Evolutionary conservation across 2,888 invertebrate genomes (phyloP).

Genomic region (Seira sanloemensis): DNA sequence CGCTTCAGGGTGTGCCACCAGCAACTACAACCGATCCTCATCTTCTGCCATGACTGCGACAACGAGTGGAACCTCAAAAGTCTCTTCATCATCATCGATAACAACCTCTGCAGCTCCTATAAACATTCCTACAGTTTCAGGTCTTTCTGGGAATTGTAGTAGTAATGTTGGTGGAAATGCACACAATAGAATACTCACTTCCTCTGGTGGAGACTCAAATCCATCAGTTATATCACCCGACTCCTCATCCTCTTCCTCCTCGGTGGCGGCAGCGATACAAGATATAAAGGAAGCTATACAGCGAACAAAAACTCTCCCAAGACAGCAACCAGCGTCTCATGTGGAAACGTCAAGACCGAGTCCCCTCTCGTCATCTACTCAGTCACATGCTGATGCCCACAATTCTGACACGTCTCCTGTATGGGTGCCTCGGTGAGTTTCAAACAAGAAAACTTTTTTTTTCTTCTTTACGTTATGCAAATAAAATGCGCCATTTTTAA

Average conservation of each 20-base stretch:
- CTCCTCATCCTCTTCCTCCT: constrained; percentile 68
- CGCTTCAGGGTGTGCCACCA: constrained; percentile 44
- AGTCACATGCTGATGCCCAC: constrained; percentile 64
- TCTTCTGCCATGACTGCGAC: constrained; percentile 26
- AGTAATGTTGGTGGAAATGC: not conserved
- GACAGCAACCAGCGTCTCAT: constrained; percentile 58
- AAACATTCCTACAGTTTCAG: constrained; percentile 53
- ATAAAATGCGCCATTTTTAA: not conserved
- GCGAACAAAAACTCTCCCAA: constrained; percentile 82
- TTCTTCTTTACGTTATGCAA: not conserved
- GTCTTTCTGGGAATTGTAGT: constrained; percentile 20
- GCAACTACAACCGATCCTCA: constrained; percentile 32
- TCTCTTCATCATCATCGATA: not conserved
- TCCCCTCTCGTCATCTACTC: constrained; percentile 51
- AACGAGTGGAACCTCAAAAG: constrained; percentile 29
- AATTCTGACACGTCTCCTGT: constrained; percentile 63
- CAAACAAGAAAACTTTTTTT: not conserved
- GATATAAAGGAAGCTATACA: constrained; percentile 89
- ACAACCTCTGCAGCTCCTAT: constrained; percentile 35
- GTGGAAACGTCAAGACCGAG: constrained; percentile 61
- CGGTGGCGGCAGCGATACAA: constrained; percentile 84
- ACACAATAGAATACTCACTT: constrained; percentile 26
- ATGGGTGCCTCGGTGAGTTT: constrained; percentile 52
- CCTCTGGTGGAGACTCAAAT: constrained; percentile 39
- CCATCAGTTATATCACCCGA: constrained; percentile 62